Percentiles rank a stretch among this genome's conserved stretches.
These are phyloP conservation scores for Lacanobia wlatinum DNA, from an alignment of 2,888 invertebrate species.

Conservation along the genomic window DNA sequence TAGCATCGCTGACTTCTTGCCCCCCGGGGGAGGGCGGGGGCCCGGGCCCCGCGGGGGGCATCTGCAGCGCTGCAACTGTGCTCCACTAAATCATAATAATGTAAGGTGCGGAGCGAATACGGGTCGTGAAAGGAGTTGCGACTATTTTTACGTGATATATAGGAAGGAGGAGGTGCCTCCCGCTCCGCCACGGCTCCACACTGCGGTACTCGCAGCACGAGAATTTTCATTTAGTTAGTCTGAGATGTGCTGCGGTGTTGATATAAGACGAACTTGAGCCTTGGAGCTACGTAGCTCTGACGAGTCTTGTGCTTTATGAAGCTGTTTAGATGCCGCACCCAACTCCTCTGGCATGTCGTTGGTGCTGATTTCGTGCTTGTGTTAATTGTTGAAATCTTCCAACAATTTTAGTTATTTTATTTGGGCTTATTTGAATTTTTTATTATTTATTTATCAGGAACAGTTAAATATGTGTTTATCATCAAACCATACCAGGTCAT, in stretches of 20 bases:
- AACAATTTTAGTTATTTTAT: not conserved
- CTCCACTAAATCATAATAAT: constrained; percentile 89
- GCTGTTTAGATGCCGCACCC: not conserved
- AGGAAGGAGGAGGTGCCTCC: constrained; percentile 50
- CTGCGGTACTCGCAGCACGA: constrained; percentile 45
- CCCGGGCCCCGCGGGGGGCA: constrained; percentile 57
- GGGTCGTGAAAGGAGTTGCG: constrained; percentile 69
- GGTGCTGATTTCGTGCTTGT: not conserved
- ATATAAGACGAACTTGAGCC: not conserved
- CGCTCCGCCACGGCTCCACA: constrained; percentile 16
- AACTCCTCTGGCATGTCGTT: not conserved
- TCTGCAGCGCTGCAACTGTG: constrained; percentile 87
- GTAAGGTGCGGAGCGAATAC: constrained; percentile 81
- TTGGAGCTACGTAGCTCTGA: not conserved
- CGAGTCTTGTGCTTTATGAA: not conserved
- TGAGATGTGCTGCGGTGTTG: constrained; percentile 2
- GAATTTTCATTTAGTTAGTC: constrained; percentile 41
- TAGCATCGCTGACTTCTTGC: constrained; percentile 82
- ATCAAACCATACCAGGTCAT: not conserved
- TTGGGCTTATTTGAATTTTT: not conserved
- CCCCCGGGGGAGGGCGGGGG: constrained; percentile 55
- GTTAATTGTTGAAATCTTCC: not conserved
- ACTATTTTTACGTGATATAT: constrained; percentile 68
- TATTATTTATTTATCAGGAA: too few relatives aligned
- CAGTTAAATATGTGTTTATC: too few relatives aligned